Evolutionary conservation across 2,113 vertebrate species (phyloP), one percentile per base, ranked within the genome.

Genomic region (Rhinolophus ferrumequinum): DNA sequence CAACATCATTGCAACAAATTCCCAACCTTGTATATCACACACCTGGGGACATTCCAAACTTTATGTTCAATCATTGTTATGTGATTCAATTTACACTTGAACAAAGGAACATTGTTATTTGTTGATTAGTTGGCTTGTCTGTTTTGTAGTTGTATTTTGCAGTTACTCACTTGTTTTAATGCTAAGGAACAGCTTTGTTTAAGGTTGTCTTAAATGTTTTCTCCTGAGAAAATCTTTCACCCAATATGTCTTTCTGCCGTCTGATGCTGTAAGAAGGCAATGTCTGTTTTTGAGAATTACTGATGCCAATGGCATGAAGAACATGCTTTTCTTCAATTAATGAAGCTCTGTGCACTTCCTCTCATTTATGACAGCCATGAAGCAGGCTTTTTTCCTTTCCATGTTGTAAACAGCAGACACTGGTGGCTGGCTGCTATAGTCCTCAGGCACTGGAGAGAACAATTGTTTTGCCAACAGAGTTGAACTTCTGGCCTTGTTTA

Each of bases 401-500:
- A 8, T 72, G 77, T 38, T 56, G 52, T 19, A 41, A 67, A 80
- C n/a, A 67, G n/a, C 44, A 50, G 28, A 12, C 12, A 5, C 26
- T 41, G 26, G 22, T 5, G 50, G 2, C n/a, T 33, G 69, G 2
- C 33, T 60, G 82, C 13, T 44, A 3, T 24, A 67, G 19, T 44
- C 52, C 11, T 8, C 15, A 35, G 26, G 41, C 28, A 22, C 47
- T 35, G 41, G 56, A 14, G 80, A 88, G 50, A 76, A 85, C 30
- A 81, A 44, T 26, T 76, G 8, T 35, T 95, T 70, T 62, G 38
- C 47, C 54, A 92, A 89, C 47, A 54, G 54, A 81, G 4, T 13
- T 88, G 83, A 93, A 88, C 41, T 88, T 67, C 52, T 58, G 70
- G 18, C 54, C 82, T 80, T 72, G 5, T 38, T 90, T 89, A 77